These are phyloP conservation scores for Trichechus manatus DNA, from an alignment of 2,113 vertebrate species.

Conservation along the genomic window DNA sequence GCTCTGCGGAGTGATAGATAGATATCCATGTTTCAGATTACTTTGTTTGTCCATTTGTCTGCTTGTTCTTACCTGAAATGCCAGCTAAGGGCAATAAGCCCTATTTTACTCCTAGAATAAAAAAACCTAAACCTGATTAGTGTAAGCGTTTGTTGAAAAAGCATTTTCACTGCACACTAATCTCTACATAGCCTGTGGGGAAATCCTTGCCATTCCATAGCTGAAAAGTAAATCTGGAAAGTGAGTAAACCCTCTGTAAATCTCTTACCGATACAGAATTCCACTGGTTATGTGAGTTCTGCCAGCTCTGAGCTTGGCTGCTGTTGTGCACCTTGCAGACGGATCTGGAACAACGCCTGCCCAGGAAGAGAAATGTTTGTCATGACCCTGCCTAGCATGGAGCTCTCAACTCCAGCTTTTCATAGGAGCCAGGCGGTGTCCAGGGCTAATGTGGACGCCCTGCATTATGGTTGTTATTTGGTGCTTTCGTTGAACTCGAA, in stretches of 20 bases:
- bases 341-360: conserved; percentile 64
- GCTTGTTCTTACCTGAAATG: conserved; percentile 60
- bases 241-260: conserved; percentile 83
- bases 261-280: conserved; percentile 81
- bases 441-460: background rate
- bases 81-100: conserved; percentile 44
- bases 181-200: conserved; percentile 86
- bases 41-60: conserved; percentile 30
- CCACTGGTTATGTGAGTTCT: conserved; percentile 79
- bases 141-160: conserved; percentile 83
- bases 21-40: background rate
- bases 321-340: background rate
- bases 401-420: background rate
- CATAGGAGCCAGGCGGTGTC: background rate
- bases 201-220: conserved; percentile 87
- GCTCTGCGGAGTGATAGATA: background rate
- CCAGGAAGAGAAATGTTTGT: background rate
- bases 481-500: conserved; percentile 62
- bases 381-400: background rate
- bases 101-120: conserved; percentile 63
- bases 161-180: conserved; percentile 82
- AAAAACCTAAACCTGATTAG: conserved; percentile 83
- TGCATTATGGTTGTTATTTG: conserved; percentile 38
- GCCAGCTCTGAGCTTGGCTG: background rate
- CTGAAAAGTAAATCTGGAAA: conserved; percentile 88